Evolutionary conservation across 2,888 invertebrate genomes (phyloP).

Genomic region (Synanthedon vespiformis): DNA sequence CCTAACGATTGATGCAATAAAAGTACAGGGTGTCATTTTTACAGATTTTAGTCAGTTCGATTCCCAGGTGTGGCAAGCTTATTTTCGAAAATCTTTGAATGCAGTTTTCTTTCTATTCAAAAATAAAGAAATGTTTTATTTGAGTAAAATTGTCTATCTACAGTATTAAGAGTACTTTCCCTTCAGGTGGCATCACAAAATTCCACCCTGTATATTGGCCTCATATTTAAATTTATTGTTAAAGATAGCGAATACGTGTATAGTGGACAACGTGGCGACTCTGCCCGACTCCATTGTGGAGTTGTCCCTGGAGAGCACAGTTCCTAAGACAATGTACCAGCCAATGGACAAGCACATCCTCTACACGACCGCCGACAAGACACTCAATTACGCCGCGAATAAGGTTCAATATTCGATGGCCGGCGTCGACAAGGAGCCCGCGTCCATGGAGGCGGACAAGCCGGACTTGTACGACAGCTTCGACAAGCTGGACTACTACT

Average conservation of each 20-base stretch:
- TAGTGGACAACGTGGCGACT: slow-evolving; percentile 52
- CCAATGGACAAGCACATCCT: slow-evolving; percentile 52
- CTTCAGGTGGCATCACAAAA: too few relatives aligned
- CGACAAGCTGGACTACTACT: slow-evolving; percentile 43
- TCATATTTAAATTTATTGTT: too few relatives aligned
- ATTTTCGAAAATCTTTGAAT: too few relatives aligned
- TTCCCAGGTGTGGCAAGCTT: too few relatives aligned
- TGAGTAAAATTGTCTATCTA: too few relatives aligned
- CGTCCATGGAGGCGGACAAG: slow-evolving; percentile 27
- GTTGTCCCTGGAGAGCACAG: slow-evolving; percentile 52
- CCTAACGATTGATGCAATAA: too few relatives aligned
- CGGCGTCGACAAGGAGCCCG: slow-evolving; percentile 36
- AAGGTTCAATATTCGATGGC: slow-evolving; percentile 53
- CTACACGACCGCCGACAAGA: slow-evolving; percentile 47
- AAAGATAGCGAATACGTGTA: slow-evolving; percentile 58
- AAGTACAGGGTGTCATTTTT: too few relatives aligned
- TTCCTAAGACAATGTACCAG: slow-evolving; percentile 58
- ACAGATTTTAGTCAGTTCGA: too few relatives aligned
- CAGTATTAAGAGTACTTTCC: too few relatives aligned
- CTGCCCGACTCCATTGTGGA: slow-evolving; percentile 63
- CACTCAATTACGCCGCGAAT: slow-evolving; percentile 35
- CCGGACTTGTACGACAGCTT: slow-evolving; percentile 40
- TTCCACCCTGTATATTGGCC: too few relatives aligned
- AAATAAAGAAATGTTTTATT: too few relatives aligned
- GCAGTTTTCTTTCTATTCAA: too few relatives aligned